Evolutionary conservation across 2,113 vertebrate genomes (phyloP).

Genomic region (Hiodon alosoides): DNA sequence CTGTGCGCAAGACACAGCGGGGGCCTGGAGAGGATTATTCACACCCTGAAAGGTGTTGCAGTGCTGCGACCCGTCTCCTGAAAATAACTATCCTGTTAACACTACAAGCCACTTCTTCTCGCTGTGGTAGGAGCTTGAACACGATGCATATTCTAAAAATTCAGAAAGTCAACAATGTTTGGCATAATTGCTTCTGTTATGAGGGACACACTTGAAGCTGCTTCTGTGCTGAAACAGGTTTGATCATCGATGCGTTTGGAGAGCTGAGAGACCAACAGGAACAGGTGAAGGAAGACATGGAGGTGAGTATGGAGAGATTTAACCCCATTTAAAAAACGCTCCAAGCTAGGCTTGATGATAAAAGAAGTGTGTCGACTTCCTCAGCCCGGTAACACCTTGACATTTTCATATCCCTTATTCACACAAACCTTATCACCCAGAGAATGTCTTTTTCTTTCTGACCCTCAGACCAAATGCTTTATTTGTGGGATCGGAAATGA

Average conservation of each 20-base stretch:
- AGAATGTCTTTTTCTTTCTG: constrained; percentile 27
- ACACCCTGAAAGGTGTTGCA: not conserved
- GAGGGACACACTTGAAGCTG: not conserved
- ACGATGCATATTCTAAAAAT: no score
- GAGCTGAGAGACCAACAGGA: constrained; percentile 97
- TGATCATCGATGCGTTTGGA: constrained; percentile 97
- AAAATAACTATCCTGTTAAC: no score
- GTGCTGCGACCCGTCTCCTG: no score
- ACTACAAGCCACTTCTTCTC: no score
- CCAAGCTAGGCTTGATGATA: not conserved
- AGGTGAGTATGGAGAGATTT: constrained; percentile 64
- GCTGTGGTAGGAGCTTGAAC: no score
- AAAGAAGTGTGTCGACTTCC: not conserved
- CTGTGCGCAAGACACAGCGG: not conserved
- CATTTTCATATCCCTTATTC: constrained; percentile 4
- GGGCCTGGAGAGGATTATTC: constrained; percentile 17
- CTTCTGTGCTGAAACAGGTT: constrained; percentile 62
- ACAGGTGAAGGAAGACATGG: constrained; percentile 97
- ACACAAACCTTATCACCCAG: not conserved
- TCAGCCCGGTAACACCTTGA: not conserved
- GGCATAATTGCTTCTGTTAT: not conserved
- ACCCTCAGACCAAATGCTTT: constrained; percentile 91
- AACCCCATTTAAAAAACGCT: not conserved
- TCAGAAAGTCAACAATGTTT: no score
- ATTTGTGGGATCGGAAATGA: constrained; percentile 98